These are phyloP conservation scores for Acleris literana DNA, from an alignment of 2,888 invertebrate species.

Conservation along the genomic window DNA sequence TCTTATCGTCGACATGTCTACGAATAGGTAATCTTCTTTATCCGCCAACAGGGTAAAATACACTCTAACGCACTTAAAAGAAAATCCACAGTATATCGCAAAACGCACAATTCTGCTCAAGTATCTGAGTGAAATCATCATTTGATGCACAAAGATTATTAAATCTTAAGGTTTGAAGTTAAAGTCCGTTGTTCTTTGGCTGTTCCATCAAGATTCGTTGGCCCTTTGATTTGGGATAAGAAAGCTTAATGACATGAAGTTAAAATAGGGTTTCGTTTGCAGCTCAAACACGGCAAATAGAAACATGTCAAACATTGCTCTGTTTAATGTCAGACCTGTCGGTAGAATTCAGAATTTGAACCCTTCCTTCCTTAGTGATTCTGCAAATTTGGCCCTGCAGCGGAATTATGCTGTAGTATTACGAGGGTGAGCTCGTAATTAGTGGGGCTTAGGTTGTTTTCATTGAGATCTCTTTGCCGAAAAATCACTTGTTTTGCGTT, in stretches of 20 bases:
- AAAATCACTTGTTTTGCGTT: slow-evolving; percentile 13
- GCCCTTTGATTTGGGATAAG: slow-evolving; percentile 45
- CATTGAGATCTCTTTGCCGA: slow-evolving; percentile 20
- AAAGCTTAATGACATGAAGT: slow-evolving; percentile 45
- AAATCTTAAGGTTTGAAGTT: slow-evolving; percentile 50
- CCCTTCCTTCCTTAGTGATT: slow-evolving; percentile 51
- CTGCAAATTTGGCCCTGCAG: slow-evolving; percentile 38
- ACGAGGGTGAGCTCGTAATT: slow-evolving; percentile 34
- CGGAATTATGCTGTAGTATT: slow-evolving; percentile 28
- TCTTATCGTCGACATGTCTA: slow-evolving; percentile 77
- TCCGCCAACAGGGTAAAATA: slow-evolving; percentile 52
- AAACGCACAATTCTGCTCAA: slow-evolving; percentile 46
- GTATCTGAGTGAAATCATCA: slow-evolving; percentile 50
- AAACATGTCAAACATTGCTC: slow-evolving; percentile 58
- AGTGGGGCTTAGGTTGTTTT: slow-evolving; percentile 24
- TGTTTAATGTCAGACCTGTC: slow-evolving; percentile 57
- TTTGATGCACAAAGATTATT: slow-evolving; percentile 48
- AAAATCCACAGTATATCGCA: slow-evolving; percentile 52
- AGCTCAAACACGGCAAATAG: slow-evolving; percentile 48
- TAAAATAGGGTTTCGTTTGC: slow-evolving; percentile 50
- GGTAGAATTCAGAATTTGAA: slow-evolving; percentile 57
- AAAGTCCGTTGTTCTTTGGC: slow-evolving; percentile 53
- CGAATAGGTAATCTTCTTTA: slow-evolving; percentile 59
- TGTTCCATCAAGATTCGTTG: slow-evolving; percentile 39
- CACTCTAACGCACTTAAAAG: slow-evolving; percentile 50